Evolutionary conservation across 2,113 vertebrate genomes (phyloP).

Genomic region (Leptosomus discolor): DNA sequence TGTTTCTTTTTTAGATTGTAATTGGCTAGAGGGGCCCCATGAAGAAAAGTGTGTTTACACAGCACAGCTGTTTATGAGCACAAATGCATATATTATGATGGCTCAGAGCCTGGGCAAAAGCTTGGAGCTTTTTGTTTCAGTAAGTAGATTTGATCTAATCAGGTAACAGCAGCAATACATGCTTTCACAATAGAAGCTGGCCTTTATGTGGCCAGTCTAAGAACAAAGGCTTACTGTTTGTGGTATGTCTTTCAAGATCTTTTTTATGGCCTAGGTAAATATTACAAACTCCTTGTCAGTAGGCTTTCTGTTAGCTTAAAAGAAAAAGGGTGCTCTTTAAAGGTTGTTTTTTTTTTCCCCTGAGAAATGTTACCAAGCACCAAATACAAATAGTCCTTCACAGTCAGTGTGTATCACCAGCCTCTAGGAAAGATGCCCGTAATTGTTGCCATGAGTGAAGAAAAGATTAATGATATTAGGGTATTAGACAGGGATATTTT

Average conservation of each 20-base stretch:
- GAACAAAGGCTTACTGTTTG: background rate
- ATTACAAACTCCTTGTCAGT: background rate
- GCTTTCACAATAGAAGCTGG: background rate
- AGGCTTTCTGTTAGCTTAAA: background rate
- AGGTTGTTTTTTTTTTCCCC: background rate
- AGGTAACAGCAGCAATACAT: background rate
- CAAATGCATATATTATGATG: background rate
- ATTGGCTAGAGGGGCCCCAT: background rate
- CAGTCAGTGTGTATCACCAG: background rate
- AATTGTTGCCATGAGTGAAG: background rate
- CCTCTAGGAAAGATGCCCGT: background rate
- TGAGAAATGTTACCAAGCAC: background rate
- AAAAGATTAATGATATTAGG: background rate
- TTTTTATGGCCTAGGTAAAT: background rate
- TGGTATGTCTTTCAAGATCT: background rate
- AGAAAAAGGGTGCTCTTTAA: background rate
- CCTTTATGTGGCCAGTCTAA: background rate
- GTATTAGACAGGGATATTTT: background rate
- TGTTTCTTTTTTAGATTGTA: background rate
- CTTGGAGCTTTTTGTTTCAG: background rate
- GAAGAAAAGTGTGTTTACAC: background rate
- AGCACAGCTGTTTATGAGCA: background rate
- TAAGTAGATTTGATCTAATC: conserved; percentile 2
- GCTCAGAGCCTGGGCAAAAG: background rate
- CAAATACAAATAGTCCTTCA: background rate